These are phyloP conservation scores for Ptychochromis oligacanthus DNA, from an alignment of 2,113 vertebrate genomes.

Conservation along the genomic window DNA sequence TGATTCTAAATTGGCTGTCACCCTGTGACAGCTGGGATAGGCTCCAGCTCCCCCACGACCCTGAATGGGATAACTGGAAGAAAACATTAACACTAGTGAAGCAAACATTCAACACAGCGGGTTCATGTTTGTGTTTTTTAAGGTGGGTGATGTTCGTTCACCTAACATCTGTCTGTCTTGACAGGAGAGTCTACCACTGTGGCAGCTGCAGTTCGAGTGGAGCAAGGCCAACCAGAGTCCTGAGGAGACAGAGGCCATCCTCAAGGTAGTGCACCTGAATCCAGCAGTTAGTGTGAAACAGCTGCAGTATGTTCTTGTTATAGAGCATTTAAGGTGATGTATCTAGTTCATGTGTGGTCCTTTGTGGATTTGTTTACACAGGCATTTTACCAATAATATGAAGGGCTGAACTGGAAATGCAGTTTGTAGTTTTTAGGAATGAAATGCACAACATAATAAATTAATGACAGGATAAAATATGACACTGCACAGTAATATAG, in stretches of 20 bases:
- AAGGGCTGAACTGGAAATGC: not conserved
- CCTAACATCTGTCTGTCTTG: not conserved
- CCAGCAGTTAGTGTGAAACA: not conserved
- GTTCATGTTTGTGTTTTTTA: no score
- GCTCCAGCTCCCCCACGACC: no score
- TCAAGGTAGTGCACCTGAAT: slow-evolving; percentile 82
- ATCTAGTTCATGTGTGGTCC: not conserved
- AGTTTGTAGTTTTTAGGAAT: not conserved
- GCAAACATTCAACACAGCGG: no score
- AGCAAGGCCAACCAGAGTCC: slow-evolving; percentile 77
- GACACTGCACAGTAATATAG: not conserved
- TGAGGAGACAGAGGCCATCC: slow-evolving; percentile 85
- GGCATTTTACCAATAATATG: not conserved
- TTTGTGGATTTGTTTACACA: not conserved
- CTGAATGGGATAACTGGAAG: no score
- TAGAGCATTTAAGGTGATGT: not conserved
- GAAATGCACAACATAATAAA: not conserved
- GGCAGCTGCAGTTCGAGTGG: slow-evolving; percentile 90
- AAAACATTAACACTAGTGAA: no score
- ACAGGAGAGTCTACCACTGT: slow-evolving; percentile 88
- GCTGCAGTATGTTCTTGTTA: not conserved
- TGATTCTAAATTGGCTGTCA: no score
- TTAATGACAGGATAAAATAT: slow-evolving; percentile 1
- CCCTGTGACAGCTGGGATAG: no score
- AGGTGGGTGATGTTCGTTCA: not conserved